phyloP scores from a whole-genome alignment of 2,797 vertebrate genomes.

The Pteropus rufus region DNA sequence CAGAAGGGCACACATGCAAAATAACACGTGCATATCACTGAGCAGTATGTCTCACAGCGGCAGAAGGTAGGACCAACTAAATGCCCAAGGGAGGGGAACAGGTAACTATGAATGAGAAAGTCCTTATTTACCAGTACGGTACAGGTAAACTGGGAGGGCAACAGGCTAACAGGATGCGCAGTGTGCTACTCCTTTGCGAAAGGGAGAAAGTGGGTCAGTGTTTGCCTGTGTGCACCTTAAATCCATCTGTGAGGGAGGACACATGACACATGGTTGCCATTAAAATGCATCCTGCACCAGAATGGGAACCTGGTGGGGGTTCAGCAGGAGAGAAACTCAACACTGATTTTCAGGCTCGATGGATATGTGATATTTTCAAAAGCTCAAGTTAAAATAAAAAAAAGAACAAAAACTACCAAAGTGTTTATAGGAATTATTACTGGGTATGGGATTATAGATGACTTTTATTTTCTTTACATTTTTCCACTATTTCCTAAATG shows the following conservation, averaged over 20 bases:
- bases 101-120: background rate
- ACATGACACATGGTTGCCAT: accelerated
- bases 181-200: background rate
- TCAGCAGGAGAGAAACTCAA: background rate
- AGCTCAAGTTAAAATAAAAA: background rate
- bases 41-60: background rate
- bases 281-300: accelerated
- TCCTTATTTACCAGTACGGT: background rate
- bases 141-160: background rate
- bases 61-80: background rate
- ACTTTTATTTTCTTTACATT: background rate
- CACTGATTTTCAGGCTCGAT: background rate
- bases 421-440: background rate
- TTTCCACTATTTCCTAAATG: background rate
- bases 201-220: background rate
- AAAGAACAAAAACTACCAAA: background rate
- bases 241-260: too few species aligned
- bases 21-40: accelerated
- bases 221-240: background rate
- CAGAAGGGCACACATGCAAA: background rate
- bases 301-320: background rate
- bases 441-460: background rate
- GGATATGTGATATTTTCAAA: background rate
- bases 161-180: accelerated
- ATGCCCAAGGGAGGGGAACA: background rate